These are phyloP conservation scores for Serinus canaria DNA, from an alignment of 2,113 vertebrate species.

Conservation along the genomic window DNA sequence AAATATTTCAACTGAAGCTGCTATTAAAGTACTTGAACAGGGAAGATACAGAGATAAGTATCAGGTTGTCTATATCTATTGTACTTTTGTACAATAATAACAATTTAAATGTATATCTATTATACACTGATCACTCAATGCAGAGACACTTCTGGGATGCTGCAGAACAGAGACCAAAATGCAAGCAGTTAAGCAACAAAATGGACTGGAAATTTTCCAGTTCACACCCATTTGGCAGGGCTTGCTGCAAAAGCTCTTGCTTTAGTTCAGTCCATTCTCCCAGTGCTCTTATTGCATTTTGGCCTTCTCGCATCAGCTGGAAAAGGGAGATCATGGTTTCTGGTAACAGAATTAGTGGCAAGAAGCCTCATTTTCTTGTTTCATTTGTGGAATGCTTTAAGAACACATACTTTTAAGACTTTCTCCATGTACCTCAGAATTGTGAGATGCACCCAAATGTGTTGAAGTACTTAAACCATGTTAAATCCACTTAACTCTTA, in stretches of 20 bases:
- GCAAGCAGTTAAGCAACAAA: slow-evolving; percentile 5
- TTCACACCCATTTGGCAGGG: slow-evolving; percentile 31
- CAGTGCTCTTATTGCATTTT: not conserved
- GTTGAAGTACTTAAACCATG: not conserved
- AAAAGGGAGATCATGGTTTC: slow-evolving; percentile 6
- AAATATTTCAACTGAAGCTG: not conserved
- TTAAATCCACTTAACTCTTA: not conserved
- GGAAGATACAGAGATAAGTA: not conserved
- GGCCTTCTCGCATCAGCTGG: not conserved
- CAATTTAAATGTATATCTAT: no score
- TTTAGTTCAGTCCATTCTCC: slow-evolving; percentile 14
- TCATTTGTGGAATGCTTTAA: not conserved
- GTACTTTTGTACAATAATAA: no score
- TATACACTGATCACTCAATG: not conserved
- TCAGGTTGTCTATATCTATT: not conserved
- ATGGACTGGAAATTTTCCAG: slow-evolving; percentile 10
- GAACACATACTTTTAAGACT: not conserved
- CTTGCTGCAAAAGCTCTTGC: not conserved
- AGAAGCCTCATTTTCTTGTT: not conserved
- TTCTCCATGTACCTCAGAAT: not conserved
- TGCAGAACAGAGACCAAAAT: not conserved
- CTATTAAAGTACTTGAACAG: not conserved
- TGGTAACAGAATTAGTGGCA: slow-evolving; percentile 35
- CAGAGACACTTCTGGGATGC: not conserved
- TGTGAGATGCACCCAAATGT: not conserved